Conservation (phyloP, 64 coral and sea anemone genomes). For the Montipora capricornis region DNA sequence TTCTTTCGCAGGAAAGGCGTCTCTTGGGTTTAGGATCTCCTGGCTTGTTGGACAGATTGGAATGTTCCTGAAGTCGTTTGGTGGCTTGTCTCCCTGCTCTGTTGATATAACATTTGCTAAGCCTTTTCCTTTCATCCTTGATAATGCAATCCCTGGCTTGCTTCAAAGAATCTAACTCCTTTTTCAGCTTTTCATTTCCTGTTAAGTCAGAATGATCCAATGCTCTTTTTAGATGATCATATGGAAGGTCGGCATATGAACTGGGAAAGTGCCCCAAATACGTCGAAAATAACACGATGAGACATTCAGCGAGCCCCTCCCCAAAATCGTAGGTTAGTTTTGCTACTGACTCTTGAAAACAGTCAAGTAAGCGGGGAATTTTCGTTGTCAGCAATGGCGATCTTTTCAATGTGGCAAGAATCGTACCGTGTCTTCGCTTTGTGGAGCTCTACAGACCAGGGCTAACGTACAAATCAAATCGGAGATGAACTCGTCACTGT, state of each 20-base stretch:
- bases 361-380: slow-evolving; percentile 15
- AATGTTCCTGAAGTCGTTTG: slow-evolving; percentile 72
- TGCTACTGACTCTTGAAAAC: not conserved
- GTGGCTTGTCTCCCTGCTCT: slow-evolving; percentile 44
- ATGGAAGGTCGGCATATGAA: slow-evolving; percentile 70
- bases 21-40: slow-evolving; percentile 59
- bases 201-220: slow-evolving; percentile 30
- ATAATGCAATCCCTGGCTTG: slow-evolving; percentile 68
- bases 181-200: slow-evolving; percentile 25
- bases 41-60: slow-evolving; percentile 65
- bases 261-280: slow-evolving; percentile 67
- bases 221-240: slow-evolving; percentile 46
- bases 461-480: slow-evolving; percentile 40
- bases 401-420: slow-evolving; percentile 35
- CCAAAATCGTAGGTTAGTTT: not conserved
- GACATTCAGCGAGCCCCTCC: not conserved
- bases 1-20: slow-evolving; percentile 68
- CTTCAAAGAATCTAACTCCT: slow-evolving; percentile 21
- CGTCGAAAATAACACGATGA: slow-evolving; percentile 17
- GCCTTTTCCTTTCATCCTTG: slow-evolving; percentile 54
- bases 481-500: not conserved
- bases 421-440: not conserved
- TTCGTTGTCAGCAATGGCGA: slow-evolving; percentile 16
- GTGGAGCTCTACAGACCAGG: slow-evolving; percentile 7
- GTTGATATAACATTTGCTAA: not conserved